Evolutionary conservation across 2,113 vertebrate genomes (phyloP).

Genomic region (Caretta caretta): DNA sequence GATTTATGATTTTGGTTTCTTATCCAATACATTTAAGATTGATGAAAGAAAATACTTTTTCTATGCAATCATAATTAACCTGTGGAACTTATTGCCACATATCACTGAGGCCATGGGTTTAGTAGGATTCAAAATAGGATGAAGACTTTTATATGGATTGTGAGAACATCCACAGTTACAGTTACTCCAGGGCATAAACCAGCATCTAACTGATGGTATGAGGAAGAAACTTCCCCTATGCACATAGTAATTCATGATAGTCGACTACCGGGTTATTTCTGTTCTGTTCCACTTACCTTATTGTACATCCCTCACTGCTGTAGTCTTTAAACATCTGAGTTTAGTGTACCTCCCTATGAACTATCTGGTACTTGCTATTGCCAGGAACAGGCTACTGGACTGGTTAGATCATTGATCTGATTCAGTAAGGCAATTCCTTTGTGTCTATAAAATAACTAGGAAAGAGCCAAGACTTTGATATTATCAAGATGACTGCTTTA

Average conservation of each 20-base stretch:
- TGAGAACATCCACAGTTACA: neutral
- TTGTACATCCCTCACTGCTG: neutral
- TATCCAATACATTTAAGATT: neutral
- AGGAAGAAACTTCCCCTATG: neutral
- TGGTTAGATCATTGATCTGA: neutral
- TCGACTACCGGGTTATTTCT: neutral
- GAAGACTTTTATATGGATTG: neutral
- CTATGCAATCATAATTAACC: neutral
- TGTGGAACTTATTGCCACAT: neutral
- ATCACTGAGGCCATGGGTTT: conserved; percentile 12
- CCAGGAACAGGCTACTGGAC: neutral
- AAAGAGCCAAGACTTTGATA: neutral
- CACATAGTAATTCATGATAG: neutral
- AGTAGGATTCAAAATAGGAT: neutral
- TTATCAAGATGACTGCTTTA: neutral
- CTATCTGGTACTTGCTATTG: neutral
- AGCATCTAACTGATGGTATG: neutral
- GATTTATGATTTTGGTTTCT: neutral
- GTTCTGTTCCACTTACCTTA: neutral
- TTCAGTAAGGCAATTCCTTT: neutral
- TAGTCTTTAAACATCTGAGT: neutral
- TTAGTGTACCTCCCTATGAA: neutral
- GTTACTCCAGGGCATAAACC: neutral
- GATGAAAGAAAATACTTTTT: neutral
- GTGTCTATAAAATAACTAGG: neutral